phyloP scores from a whole-genome alignment of 1,140 invertebrate genomes.

The Pseudomyrmex gracilis region DNA sequence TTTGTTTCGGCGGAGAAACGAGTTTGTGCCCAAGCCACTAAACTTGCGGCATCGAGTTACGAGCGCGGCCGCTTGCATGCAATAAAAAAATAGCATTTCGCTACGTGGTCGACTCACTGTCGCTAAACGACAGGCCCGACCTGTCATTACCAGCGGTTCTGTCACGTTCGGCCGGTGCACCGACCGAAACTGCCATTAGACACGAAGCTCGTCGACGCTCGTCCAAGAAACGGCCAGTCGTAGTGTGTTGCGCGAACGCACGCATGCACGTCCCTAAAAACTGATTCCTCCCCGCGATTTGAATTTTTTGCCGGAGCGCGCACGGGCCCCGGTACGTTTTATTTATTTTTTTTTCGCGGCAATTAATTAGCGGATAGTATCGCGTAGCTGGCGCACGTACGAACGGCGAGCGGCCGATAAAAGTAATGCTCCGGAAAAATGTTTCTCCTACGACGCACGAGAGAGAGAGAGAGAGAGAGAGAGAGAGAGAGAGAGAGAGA shows the following conservation, averaged over 20 bases:
- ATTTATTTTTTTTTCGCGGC: slow-evolving; percentile 49
- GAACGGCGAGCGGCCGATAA: slow-evolving; percentile 64
- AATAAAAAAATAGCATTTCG: slow-evolving; percentile 51
- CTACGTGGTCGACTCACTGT: slow-evolving; percentile 40
- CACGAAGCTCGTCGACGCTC: slow-evolving; percentile 59
- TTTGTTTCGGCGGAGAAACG: slow-evolving; percentile 24
- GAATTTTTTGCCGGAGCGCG: slow-evolving; percentile 50
- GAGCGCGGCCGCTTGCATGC: slow-evolving; percentile 6
- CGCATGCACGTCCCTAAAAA: slow-evolving; percentile 59
- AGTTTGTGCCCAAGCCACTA: slow-evolving; percentile 25
- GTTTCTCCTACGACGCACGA: slow-evolving; percentile 62
- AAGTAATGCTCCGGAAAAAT: slow-evolving; percentile 75
- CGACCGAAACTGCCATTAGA: slow-evolving; percentile 56
- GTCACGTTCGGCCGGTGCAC: slow-evolving; percentile 45
- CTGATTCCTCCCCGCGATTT: slow-evolving; percentile 64
- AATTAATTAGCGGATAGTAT: slow-evolving; percentile 75
- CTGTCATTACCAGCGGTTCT: slow-evolving; percentile 53
- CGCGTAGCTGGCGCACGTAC: slow-evolving; percentile 65
- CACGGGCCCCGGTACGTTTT: slow-evolving; percentile 14
- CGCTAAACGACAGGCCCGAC: slow-evolving; percentile 50
- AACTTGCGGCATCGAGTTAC: slow-evolving; percentile 53
- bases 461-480: background rate
- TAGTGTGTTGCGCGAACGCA: slow-evolving; percentile 1
- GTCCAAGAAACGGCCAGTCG: background rate
- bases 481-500: background rate